Evolutionary conservation across 1,140 invertebrate species (phyloP), one percentile per base, ranked within the genome.

Genomic region (Macrocentrus cingulum): DNA sequence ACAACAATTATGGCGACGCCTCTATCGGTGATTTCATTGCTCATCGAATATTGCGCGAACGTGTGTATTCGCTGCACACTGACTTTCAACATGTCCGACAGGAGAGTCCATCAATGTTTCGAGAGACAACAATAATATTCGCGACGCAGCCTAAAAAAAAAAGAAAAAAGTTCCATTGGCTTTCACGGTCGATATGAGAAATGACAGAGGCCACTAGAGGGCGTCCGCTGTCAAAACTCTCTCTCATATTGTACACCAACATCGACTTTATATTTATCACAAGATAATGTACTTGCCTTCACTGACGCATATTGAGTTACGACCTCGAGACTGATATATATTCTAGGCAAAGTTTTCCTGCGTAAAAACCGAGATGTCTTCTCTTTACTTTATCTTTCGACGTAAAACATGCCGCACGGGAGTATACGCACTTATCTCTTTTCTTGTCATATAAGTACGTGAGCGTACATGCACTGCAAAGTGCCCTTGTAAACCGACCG

Each of bases 1-100:
- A 63, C 67, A 70, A 70, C 65, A 59, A 69, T 69, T 63, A 64
- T 57, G 61, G 29, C 6, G 59, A 60, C 65, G 60, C 62, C 25
- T 55, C 39, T 29, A 7, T 23, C 25, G 7, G 15, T 53, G 34
- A 22, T 50, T 56, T 61, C 56, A 8, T 44, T 39, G 51, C 54
- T 58, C 60, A 62, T 62, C 50, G 60, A 62, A 62, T 62, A 62
- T 62, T 62, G 50, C 56, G n/a, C n/a, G n/a, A n/a, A 48, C 42
- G 23, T 56, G 55, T 56, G 60, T 62, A 49, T 54, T 29, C 16
- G 29, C 25, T 29, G 37, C 45, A 6, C 59, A n/a, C n/a, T n/a
- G 46, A 42, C 52, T 46, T 55, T 60, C 51, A 42, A 56, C 36
- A 2, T 13, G 23, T 16, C 13, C 29, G 11, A 34, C 6, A 34